These are phyloP conservation scores for Drosophila biarmipes DNA, from an alignment of 1,140 invertebrate genomes.

Conservation along the genomic window DNA sequence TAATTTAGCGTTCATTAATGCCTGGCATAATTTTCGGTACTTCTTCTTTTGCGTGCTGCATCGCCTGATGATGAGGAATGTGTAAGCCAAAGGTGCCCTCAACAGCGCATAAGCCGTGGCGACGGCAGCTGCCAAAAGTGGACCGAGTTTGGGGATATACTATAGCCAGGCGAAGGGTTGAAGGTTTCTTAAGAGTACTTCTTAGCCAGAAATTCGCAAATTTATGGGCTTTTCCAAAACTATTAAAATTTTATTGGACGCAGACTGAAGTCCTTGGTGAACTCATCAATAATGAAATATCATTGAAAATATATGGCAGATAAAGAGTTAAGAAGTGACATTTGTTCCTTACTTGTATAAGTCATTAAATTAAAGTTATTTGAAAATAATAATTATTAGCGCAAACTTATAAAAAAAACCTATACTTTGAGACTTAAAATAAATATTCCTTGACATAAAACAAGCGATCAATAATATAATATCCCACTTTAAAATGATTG, in stretches of 20 bases:
- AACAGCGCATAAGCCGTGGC: conserved; percentile 11
- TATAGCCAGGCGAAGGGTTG: conserved; percentile 4
- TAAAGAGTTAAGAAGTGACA: too few species aligned
- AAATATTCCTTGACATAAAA: too few species aligned
- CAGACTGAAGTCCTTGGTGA: too few species aligned
- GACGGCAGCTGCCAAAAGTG: conserved; percentile 56
- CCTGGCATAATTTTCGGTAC: conserved; percentile 61
- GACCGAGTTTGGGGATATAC: conserved; percentile 29
- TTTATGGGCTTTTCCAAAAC: background rate
- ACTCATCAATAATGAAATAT: background rate
- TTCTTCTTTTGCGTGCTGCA: conserved; percentile 40
- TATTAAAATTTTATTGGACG: conserved; percentile 8
- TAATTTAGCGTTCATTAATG: conserved; percentile 63
- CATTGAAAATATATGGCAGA: too few species aligned
- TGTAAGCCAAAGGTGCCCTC: conserved; percentile 18
- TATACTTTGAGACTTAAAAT: too few species aligned
- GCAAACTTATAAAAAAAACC: too few species aligned
- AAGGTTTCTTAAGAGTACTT: conserved; percentile 13
- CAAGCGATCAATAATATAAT: too few species aligned
- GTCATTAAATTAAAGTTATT: too few species aligned
- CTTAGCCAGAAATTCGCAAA: conserved; percentile 8
- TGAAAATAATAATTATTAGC: too few species aligned
- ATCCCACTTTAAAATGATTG: too few species aligned
- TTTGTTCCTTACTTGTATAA: too few species aligned
- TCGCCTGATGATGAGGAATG: conserved; percentile 23